Conservation (phyloP, 2,888 invertebrate species). For the Bembecia ichneumoniformis region DNA sequence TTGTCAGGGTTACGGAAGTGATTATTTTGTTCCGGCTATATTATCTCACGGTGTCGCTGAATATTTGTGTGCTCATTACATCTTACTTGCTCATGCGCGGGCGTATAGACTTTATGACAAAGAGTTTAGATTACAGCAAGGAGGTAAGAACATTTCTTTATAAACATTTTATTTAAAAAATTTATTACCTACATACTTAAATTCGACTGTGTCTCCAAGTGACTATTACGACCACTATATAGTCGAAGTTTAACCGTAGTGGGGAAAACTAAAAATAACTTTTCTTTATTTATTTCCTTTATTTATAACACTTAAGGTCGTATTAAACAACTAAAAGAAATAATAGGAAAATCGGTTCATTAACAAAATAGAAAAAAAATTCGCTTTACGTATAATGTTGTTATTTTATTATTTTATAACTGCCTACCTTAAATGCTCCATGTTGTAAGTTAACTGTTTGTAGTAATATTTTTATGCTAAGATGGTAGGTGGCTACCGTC, state of each 20-base stretch:
- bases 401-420: too few relatives aligned
- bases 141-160: conserved; percentile 39
- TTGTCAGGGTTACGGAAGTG: conserved; percentile 61
- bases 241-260: too few relatives aligned
- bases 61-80: conserved; percentile 76
- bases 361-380: too few relatives aligned
- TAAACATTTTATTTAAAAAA: background rate
- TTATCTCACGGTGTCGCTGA: conserved; percentile 62
- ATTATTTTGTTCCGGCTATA: conserved; percentile 68
- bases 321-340: too few relatives aligned
- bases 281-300: background rate
- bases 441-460: background rate
- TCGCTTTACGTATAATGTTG: too few relatives aligned
- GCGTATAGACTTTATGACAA: conserved; percentile 75
- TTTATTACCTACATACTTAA: background rate
- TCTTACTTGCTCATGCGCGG: conserved; percentile 76
- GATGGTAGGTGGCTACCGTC: too few relatives aligned
- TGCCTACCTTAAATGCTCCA: conserved; percentile 4
- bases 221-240: background rate
- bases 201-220: background rate
- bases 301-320: background rate
- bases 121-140: conserved; percentile 63
- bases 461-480: too few relatives aligned
- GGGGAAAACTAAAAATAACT: too few relatives aligned
- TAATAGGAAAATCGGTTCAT: too few relatives aligned